phyloP scores from a whole-genome alignment of 2,113 vertebrate genomes.

The Trichechus manatus region DNA sequence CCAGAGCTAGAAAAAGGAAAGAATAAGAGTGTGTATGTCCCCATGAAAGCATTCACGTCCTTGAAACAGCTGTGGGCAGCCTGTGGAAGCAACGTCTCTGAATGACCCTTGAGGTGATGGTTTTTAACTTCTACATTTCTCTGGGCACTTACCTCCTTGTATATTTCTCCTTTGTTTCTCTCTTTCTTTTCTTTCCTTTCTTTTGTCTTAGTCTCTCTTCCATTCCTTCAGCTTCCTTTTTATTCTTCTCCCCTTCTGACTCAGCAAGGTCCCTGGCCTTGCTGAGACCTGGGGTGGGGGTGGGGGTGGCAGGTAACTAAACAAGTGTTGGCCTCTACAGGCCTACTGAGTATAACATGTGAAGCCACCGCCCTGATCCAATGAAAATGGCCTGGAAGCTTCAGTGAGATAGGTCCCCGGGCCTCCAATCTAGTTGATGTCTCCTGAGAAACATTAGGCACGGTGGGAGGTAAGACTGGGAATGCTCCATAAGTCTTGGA shows the following conservation, averaged over 20 bases:
- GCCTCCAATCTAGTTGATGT: neutral
- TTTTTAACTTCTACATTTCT: neutral
- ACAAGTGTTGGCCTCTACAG: neutral
- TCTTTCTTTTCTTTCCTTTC: neutral
- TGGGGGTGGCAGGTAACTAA: neutral
- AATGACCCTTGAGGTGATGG: neutral
- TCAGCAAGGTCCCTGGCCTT: neutral
- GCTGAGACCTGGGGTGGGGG: neutral
- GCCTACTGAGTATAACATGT: neutral
- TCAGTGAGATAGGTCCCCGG: neutral
- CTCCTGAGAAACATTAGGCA: conserved; percentile 33
- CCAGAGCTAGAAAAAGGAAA: neutral
- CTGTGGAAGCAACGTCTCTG: neutral
- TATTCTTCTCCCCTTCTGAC: neutral
- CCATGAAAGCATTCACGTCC: neutral
- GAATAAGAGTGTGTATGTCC: neutral
- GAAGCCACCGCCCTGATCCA: neutral
- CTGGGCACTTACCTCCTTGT: neutral
- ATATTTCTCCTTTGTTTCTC: neutral
- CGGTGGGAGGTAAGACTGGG: neutral
- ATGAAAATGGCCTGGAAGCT: neutral
- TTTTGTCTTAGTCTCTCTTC: neutral
- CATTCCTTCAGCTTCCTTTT: neutral
- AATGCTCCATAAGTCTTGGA: neutral
- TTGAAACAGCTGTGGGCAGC: neutral